Percentiles rank a stretch among this genome's conserved stretches.
Evolutionary conservation across 2,888 invertebrate genomes (phyloP).

Genomic region (Steinernema hermaphroditum): DNA sequence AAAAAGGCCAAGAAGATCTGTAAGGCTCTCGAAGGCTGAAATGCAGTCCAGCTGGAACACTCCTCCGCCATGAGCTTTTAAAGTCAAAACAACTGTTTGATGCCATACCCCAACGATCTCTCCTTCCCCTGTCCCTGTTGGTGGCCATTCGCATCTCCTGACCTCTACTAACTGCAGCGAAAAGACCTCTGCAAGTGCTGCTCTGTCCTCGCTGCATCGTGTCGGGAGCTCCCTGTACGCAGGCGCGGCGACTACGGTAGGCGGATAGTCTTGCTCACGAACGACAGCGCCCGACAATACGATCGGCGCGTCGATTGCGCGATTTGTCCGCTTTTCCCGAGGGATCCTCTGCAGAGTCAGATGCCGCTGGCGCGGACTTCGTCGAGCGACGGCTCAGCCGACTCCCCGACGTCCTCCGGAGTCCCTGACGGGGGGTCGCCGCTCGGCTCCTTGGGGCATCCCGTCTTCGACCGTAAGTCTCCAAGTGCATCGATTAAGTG

Average conservation of each 20-base stretch:
- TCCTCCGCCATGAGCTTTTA: no score
- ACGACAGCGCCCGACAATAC: not conserved
- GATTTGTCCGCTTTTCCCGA: not conserved
- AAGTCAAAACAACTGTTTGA: no score
- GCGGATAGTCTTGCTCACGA: not conserved
- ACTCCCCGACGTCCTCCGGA: slow-evolving; percentile 8
- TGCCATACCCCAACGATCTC: no score
- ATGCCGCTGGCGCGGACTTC: not conserved
- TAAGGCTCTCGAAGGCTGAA: no score
- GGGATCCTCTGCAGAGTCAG: not conserved
- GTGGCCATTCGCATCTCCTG: no score
- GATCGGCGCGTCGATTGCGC: not conserved
- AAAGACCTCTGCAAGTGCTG: no score
- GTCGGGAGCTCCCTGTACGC: not conserved
- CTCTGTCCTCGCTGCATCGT: not conserved
- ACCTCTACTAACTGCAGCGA: no score
- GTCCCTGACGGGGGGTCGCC: not conserved
- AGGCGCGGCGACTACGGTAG: not conserved
- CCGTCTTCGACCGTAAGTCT: slow-evolving; percentile 20
- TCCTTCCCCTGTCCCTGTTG: no score
- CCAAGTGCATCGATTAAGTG: not conserved
- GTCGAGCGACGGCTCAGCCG: not conserved
- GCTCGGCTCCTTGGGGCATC: not conserved
- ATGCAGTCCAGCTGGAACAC: no score
- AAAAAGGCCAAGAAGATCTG: no score